Percentiles rank a stretch among this genome's conserved stretches.
Evolutionary conservation across 2,797 vertebrate species (phyloP).

Genomic region (Psittacula echo): DNA sequence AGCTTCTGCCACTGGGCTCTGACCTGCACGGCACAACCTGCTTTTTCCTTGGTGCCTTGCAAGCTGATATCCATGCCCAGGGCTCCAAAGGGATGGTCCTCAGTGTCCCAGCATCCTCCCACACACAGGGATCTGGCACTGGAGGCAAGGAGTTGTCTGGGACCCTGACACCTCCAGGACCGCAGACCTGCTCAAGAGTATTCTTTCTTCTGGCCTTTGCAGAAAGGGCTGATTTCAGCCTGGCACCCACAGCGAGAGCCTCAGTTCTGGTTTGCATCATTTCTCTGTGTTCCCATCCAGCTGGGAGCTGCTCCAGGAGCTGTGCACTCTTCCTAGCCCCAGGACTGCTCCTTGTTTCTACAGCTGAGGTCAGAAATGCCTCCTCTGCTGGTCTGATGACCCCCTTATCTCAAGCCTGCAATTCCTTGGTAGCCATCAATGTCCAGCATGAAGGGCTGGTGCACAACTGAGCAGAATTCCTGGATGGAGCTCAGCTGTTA

Average conservation of each 20-base stretch:
- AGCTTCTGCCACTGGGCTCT: not conserved
- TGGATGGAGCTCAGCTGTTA: fast-evolving
- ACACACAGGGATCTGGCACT: fast-evolving
- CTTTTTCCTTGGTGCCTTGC: not conserved
- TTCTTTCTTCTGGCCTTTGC: not conserved
- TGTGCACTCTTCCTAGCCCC: not conserved
- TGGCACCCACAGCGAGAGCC: not conserved
- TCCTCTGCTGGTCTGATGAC: not conserved
- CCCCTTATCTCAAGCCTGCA: fast-evolving
- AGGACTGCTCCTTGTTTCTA: not conserved
- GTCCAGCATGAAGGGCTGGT: not conserved
- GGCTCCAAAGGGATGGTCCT: not conserved
- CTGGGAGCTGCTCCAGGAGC: not conserved
- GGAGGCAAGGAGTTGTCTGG: not conserved
- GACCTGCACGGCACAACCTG: not conserved
- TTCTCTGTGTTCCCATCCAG: not conserved
- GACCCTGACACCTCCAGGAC: fast-evolving
- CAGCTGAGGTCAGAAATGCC: not conserved
- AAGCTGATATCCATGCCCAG: not conserved
- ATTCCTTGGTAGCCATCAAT: fast-evolving
- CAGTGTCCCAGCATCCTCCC: not conserved
- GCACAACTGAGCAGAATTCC: not conserved
- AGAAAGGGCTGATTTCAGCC: not conserved
- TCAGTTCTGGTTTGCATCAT: not conserved
- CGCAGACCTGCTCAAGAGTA: fast-evolving